Evolutionary conservation across 2,113 vertebrate genomes (phyloP).

Genomic region (Odocoileus hemionus): DNA sequence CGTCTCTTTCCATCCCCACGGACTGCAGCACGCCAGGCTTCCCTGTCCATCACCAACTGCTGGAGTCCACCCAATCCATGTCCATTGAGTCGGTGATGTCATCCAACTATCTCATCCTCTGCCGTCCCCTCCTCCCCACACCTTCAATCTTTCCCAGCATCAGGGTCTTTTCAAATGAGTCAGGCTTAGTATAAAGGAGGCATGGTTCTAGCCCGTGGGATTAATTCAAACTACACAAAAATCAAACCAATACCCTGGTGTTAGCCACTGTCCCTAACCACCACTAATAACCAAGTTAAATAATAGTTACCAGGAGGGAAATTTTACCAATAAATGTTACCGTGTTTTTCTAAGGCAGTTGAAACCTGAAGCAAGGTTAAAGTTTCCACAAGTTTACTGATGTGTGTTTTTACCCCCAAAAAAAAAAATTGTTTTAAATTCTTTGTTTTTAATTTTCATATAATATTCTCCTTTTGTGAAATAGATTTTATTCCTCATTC

Average conservation of each 20-base stretch:
- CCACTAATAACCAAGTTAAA: background rate
- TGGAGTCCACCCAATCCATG: background rate
- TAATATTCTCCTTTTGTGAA: background rate
- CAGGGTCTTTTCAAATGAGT: background rate
- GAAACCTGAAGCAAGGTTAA: background rate
- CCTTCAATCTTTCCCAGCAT: background rate
- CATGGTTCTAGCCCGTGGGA: background rate
- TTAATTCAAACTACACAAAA: background rate
- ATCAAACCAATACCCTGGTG: background rate
- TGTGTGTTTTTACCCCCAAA: background rate
- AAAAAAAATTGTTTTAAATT: background rate
- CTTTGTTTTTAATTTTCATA: background rate
- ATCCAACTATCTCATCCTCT: background rate
- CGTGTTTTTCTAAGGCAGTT: background rate
- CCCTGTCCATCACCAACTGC: background rate
- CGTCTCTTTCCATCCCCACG: fast-evolving
- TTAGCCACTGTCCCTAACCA: background rate
- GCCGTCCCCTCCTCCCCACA: background rate
- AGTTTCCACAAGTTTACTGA: background rate
- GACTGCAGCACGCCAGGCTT: background rate
- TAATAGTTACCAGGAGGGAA: background rate
- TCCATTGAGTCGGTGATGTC: background rate
- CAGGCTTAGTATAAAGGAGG: background rate
- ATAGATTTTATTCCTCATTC: background rate
- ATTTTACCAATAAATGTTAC: background rate